Percentiles rank a stretch among this genome's conserved stretches.
Conservation (phyloP, 1,140 invertebrate species). For the Apis mellifera region DNA sequence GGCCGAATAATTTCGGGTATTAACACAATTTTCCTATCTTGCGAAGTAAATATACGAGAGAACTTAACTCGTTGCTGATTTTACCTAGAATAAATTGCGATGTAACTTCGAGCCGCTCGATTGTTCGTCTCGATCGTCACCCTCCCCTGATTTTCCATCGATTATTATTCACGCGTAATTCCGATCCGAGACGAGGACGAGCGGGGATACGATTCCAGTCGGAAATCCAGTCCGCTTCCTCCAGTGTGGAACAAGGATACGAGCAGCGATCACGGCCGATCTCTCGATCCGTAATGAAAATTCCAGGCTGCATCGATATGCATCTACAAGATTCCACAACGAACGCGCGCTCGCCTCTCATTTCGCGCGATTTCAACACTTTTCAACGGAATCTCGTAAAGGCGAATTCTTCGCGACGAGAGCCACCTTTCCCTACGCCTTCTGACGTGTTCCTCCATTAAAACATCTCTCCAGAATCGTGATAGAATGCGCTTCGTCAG, state of each 20-base stretch:
- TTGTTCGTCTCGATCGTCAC: conserved; percentile 20
- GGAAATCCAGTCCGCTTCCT: conserved; percentile 46
- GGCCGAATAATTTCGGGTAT: conserved; percentile 27
- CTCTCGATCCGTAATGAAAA: conserved; percentile 66
- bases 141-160: conserved; percentile 16
- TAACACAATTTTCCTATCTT: conserved; percentile 38
- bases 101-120: conserved; percentile 5
- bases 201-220: background rate
- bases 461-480: conserved; percentile 42
- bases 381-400: conserved; percentile 65
- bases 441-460: background rate
- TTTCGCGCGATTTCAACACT: conserved; percentile 66
- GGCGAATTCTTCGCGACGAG: conserved; percentile 62
- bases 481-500: conserved; percentile 38
- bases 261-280: conserved; percentile 47
- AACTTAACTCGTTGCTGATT: conserved; percentile 30
- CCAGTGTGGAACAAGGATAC: conserved; percentile 30
- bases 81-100: conserved; percentile 3
- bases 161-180: conserved; percentile 28
- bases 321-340: conserved; percentile 67
- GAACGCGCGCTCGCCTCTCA: conserved; percentile 48
- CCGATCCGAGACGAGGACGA: background rate
- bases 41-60: conserved; percentile 9
- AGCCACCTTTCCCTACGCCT: background rate
- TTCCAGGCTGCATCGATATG: conserved; percentile 66